phyloP scores from a whole-genome alignment of 2,113 vertebrate genomes.

The Sorex fumeus region DNA sequence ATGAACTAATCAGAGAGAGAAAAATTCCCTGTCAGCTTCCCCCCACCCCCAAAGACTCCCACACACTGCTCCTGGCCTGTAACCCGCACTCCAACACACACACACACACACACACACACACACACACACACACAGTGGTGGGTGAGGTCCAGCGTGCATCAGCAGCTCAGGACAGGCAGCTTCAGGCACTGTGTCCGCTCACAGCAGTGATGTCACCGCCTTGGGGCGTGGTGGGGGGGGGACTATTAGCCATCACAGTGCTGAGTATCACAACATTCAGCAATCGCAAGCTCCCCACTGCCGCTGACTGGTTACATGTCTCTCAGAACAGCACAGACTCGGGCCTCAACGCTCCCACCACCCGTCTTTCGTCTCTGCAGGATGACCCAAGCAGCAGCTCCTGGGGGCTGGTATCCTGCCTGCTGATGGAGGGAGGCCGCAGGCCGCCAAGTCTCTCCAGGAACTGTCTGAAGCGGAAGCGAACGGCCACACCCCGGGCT shows the following conservation, averaged over 20 bases:
- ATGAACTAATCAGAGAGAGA: neutral
- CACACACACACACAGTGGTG: fast-evolving
- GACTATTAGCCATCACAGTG: neutral
- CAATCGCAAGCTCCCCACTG: neutral
- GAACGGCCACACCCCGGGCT: neutral
- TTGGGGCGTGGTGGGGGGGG: too few species aligned
- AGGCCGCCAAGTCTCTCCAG: neutral
- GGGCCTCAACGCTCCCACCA: too few species aligned
- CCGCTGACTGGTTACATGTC: neutral
- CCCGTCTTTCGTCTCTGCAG: too few species aligned
- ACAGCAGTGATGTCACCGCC: neutral
- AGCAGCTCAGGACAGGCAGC: neutral
- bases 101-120: neutral
- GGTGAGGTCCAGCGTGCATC: neutral
- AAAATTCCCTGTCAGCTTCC: neutral
- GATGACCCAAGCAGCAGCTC: too few species aligned
- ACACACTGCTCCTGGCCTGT: neutral
- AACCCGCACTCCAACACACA: too few species aligned
- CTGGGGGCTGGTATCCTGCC: too few species aligned
- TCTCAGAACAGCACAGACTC: neutral
- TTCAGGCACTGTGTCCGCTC: neutral
- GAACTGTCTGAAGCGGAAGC: neutral
- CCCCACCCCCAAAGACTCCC: fast-evolving
- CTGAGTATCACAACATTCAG: neutral
- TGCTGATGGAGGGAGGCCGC: neutral